Evolutionary conservation across 2,797 vertebrate genomes (phyloP).

Genomic region (Carduelis carduelis): DNA sequence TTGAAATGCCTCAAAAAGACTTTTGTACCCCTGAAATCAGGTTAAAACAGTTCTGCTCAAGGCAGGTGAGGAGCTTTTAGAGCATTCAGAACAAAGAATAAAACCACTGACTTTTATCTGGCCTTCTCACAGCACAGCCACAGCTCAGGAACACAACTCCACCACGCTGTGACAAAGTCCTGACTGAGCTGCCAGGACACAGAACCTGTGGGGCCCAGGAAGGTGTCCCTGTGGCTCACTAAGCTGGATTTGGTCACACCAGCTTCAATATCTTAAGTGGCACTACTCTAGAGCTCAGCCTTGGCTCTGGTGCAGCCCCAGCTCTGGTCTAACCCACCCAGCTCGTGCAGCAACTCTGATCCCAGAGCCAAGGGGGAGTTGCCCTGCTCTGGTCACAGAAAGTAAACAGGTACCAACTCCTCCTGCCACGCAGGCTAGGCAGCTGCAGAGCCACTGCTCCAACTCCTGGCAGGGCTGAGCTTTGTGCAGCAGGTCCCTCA

Average conservation of each 20-base stretch:
- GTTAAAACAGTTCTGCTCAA: neutral
- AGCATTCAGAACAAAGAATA: neutral
- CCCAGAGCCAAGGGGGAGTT: neutral
- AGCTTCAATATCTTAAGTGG: neutral
- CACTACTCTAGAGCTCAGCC: neutral
- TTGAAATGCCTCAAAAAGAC: neutral
- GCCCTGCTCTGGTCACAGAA: neutral
- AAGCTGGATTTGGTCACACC: neutral
- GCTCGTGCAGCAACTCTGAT: neutral
- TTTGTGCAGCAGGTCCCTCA: neutral
- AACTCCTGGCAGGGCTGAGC: neutral
- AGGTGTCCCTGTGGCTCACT: neutral
- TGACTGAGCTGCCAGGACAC: neutral
- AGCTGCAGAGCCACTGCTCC: neutral
- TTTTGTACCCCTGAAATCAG: neutral
- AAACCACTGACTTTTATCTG: neutral
- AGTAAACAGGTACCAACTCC: neutral
- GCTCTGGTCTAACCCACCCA: neutral
- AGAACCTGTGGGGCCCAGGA: neutral
- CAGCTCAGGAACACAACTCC: neutral
- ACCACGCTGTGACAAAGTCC: rapidly evolving
- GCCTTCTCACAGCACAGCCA: neutral
- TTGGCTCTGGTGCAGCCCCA: neutral
- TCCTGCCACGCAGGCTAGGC: rapidly evolving
- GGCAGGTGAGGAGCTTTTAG: neutral